Evolutionary conservation across 1,140 invertebrate species (phyloP).

Genomic region (Aplysia californica): DNA sequence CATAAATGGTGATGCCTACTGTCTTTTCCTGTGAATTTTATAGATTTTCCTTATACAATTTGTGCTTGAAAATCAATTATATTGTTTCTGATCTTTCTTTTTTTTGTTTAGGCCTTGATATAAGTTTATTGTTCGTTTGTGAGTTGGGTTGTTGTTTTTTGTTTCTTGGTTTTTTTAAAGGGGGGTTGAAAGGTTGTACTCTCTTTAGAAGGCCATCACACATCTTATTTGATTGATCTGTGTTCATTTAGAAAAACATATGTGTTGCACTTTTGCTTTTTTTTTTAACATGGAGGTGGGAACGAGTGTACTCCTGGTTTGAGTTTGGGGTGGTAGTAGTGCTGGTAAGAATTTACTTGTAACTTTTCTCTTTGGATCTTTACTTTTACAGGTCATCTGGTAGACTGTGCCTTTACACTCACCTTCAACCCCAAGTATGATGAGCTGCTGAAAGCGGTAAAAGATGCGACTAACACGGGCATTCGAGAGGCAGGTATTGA

Average conservation of each 20-base stretch:
- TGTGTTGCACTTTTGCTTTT: too few species aligned
- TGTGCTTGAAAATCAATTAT: not conserved
- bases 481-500: constrained; percentile 96
- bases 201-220: not conserved
- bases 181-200: too few species aligned
- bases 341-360: too few species aligned
- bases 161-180: not conserved
- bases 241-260: too few species aligned
- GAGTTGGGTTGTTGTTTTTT: not conserved
- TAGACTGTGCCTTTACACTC: constrained; percentile 98
- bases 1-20: constrained; percentile 91
- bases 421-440: constrained; percentile 98
- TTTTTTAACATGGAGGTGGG: too few species aligned
- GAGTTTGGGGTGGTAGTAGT: too few species aligned
- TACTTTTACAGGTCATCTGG: constrained; percentile 92
- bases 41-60: not conserved
- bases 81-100: too few species aligned
- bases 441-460: constrained; percentile 92
- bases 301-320: too few species aligned
- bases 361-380: too few species aligned
- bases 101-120: too few species aligned
- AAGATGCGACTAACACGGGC: constrained; percentile 97
- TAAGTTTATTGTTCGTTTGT: too few species aligned
- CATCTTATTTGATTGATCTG: too few species aligned
- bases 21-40: not conserved